Conservation (phyloP, 2,113 vertebrate species). For the Leiothrix lutea region DNA sequence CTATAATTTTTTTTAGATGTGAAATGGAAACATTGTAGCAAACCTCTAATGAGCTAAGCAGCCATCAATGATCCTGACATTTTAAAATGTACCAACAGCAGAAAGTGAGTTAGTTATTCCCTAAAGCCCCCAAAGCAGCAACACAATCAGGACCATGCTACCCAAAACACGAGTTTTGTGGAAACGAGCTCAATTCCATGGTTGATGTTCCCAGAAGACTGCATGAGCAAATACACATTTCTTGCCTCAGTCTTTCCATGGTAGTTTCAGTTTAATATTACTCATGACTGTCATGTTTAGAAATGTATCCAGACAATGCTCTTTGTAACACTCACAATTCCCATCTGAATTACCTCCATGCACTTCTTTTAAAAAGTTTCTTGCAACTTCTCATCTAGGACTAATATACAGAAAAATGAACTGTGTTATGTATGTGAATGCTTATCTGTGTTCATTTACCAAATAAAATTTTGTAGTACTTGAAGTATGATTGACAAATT, state of each 20-base stretch:
- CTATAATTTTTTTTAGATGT: background rate
- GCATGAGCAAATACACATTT: background rate
- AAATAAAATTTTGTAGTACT: background rate
- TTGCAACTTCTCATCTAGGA: background rate
- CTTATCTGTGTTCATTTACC: background rate
- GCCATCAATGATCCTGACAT: background rate
- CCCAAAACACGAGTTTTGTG: background rate
- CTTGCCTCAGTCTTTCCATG: background rate
- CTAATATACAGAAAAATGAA: background rate
- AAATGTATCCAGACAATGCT: background rate
- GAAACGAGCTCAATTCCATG: background rate
- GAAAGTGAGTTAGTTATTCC: background rate
- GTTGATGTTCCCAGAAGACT: background rate
- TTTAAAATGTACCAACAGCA: background rate
- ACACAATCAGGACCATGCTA: background rate
- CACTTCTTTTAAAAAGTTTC: background rate
- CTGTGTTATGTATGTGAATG: background rate
- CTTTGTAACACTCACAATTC: background rate
- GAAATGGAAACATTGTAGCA: background rate
- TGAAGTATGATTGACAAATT: background rate
- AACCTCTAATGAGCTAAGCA: background rate
- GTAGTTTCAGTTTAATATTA: background rate
- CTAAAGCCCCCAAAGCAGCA: background rate
- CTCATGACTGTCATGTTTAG: background rate
- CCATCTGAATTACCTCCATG: background rate